Evolutionary conservation across 2,113 vertebrate genomes (phyloP).

Genomic region (Cebidichthys violaceus): DNA sequence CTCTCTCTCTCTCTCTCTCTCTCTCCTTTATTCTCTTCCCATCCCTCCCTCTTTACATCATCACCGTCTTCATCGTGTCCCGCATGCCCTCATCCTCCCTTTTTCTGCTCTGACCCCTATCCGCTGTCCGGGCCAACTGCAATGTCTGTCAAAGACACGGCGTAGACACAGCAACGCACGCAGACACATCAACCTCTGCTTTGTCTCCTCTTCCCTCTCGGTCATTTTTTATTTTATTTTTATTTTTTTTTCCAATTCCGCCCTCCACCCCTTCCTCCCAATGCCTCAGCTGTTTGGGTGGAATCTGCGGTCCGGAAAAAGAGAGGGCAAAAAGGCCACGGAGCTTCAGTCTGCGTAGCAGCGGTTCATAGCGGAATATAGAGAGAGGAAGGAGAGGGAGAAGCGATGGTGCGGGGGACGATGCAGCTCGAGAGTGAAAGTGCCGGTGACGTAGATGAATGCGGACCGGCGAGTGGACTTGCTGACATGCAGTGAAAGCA

Average conservation of each 20-base stretch:
- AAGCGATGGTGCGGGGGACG: conserved; percentile 5
- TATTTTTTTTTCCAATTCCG: neutral
- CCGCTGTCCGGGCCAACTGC: conserved; percentile 49
- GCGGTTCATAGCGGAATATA: neutral
- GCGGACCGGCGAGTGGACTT: conserved; percentile 27
- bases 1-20: conserved; percentile 8
- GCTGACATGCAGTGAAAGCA: conserved; percentile 28
- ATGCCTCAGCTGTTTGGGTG: conserved; percentile 47
- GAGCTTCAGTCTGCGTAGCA: conserved; percentile 32
- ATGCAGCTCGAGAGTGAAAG: conserved; percentile 15
- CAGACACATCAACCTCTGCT: conserved; percentile 43
- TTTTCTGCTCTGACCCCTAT: conserved; percentile 49
- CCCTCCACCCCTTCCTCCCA: neutral
- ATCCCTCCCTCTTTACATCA: conserved; percentile 48
- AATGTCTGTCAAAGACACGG: conserved; percentile 57
- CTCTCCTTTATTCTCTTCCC: conserved; percentile 39
- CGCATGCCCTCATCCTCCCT: neutral
- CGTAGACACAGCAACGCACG: conserved; percentile 10
- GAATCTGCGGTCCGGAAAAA: conserved; percentile 46
- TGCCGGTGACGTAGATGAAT: conserved; percentile 5
- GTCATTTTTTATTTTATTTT: too few relatives aligned
- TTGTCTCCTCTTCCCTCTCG: conserved; percentile 4
- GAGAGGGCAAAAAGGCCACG: conserved; percentile 19
- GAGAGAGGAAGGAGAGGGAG: conserved; percentile 3
- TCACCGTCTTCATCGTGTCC: conserved; percentile 19